These are phyloP conservation scores for Potamarius usumacintae DNA, from an alignment of 2,113 vertebrate genomes.

Conservation along the genomic window DNA sequence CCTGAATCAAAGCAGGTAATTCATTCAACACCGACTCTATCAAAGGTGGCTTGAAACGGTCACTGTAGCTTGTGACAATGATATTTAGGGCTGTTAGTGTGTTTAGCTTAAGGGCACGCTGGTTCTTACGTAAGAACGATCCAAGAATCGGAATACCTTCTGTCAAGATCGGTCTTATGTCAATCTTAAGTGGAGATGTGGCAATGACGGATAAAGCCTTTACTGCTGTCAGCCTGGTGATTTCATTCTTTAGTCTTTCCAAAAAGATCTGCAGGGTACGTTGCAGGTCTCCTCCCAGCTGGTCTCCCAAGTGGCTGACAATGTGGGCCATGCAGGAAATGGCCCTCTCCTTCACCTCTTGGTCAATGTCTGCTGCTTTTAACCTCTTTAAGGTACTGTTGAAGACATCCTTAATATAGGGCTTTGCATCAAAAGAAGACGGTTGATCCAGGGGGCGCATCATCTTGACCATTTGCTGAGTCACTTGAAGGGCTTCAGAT, in stretches of 20 bases:
- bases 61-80: constrained; percentile 81
- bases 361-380: constrained; percentile 90
- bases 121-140: constrained; percentile 90
- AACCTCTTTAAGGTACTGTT: constrained; percentile 79
- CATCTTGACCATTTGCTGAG: constrained; percentile 82
- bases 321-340: constrained; percentile 90
- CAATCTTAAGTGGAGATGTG: constrained; percentile 78
- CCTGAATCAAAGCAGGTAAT: constrained; percentile 82
- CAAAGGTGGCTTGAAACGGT: constrained; percentile 76
- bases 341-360: constrained; percentile 93
- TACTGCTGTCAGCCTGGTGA: constrained; percentile 85
- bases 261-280: constrained; percentile 84
- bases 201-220: constrained; percentile 82
- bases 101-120: constrained; percentile 82
- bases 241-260: constrained; percentile 90
- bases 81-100: constrained; percentile 81
- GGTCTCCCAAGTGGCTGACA: constrained; percentile 82
- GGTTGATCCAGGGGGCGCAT: constrained; percentile 78
- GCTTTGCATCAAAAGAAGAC: constrained; percentile 74
- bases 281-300: constrained; percentile 77
- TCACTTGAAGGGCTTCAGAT: constrained; percentile 84
- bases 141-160: constrained; percentile 83
- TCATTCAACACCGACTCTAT: constrained; percentile 79
- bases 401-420: constrained; percentile 80
- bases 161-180: constrained; percentile 79